Conservation (phyloP, 2,888 invertebrate species). For the Rapana venosa region DNA sequence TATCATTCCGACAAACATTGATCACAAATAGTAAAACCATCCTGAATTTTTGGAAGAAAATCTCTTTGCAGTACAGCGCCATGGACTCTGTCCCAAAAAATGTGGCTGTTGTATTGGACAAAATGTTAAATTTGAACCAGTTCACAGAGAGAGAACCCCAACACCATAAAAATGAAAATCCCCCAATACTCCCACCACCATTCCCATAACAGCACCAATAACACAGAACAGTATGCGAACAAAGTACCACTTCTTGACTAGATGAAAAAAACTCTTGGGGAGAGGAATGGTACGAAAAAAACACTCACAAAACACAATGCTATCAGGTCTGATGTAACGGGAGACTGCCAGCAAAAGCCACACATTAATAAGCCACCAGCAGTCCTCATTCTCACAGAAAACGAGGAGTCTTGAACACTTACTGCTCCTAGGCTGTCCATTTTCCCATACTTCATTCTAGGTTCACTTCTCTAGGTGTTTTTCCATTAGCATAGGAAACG, state of each 20-base stretch:
- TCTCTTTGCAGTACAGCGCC: constrained; percentile 46
- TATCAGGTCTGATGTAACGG: constrained; percentile 65
- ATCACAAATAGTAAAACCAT: constrained; percentile 30
- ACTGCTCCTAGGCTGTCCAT: too few relatives aligned
- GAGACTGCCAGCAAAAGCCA: constrained; percentile 34
- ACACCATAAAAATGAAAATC: constrained; percentile 61
- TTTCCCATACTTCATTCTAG: too few relatives aligned
- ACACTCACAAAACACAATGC: constrained; percentile 47
- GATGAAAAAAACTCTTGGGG: background rate
- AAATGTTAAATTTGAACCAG: constrained; percentile 69
- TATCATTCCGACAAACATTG: background rate
- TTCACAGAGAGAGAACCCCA: constrained; percentile 64
- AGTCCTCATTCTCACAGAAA: too few relatives aligned
- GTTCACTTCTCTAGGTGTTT: too few relatives aligned
- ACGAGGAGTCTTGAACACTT: too few relatives aligned
- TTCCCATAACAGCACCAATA: constrained; percentile 52
- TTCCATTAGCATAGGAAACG: too few relatives aligned
- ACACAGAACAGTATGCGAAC: background rate
- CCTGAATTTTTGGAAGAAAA: constrained; percentile 42
- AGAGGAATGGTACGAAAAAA: background rate
- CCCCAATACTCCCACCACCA: constrained; percentile 56
- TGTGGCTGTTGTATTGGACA: constrained; percentile 50
- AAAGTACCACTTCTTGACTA: background rate
- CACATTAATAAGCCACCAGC: background rate
- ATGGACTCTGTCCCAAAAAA: constrained; percentile 53